Percentiles rank a stretch among this genome's conserved stretches.
phyloP scores from a whole-genome alignment of 2,113 vertebrate genomes.

The Megaleporinus macrocephalus region DNA sequence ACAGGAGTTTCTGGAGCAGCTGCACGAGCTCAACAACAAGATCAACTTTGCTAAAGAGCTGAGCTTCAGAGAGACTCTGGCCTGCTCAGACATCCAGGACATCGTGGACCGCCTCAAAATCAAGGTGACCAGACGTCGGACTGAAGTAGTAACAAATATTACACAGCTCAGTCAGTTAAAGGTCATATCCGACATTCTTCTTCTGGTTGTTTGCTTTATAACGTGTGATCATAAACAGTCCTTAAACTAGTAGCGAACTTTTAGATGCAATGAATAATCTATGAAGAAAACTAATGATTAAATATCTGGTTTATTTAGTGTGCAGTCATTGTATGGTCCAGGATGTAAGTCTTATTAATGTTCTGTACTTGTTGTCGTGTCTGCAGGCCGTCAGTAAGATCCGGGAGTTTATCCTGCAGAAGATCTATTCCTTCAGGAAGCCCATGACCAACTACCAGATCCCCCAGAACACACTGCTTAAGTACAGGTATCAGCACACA shows the following conservation, averaged over 20 bases:
- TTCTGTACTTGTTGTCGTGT: background rate
- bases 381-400: constrained; percentile 90
- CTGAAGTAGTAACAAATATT: no score
- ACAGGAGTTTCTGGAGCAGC: constrained; percentile 89
- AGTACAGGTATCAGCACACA: constrained; percentile 79
- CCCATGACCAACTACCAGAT: constrained; percentile 98
- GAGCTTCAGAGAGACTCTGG: constrained; percentile 88
- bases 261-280: no score
- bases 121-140: constrained; percentile 73
- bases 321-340: no score
- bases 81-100: constrained; percentile 89
- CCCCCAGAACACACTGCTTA: constrained; percentile 90
- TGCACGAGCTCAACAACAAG: constrained; percentile 91
- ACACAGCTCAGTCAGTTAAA: no score
- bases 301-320: no score
- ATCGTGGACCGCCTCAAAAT: constrained; percentile 88
- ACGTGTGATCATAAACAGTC: no score
- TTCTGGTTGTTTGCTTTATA: no score
- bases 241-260: no score
- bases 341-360: no score
- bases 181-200: no score
- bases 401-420: constrained; percentile 91
- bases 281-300: no score
- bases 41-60: constrained; percentile 92
- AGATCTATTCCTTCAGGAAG: constrained; percentile 93